Evolutionary conservation across 1,140 invertebrate species (phyloP), one percentile per base, ranked within the genome.

Genomic region (Brachionus plicatilis): DNA sequence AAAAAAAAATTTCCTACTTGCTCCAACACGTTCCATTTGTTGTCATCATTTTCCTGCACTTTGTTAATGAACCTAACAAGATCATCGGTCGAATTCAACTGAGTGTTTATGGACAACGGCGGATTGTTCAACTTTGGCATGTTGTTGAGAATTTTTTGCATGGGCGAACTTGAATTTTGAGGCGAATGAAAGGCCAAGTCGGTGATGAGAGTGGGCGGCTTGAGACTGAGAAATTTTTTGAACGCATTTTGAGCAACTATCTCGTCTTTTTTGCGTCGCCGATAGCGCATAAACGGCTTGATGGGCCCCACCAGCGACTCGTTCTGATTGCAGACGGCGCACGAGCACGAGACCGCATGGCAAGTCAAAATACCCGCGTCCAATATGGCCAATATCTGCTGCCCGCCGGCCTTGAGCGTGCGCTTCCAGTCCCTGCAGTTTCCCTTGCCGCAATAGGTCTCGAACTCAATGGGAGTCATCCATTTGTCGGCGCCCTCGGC

Each of bases 401-500:
- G 43, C 6, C 82, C 82, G n/a, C 82, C 82, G 29, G 47, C 43
- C 27, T 72, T 68, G 3, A 84, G n/a, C 12, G 60, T 84, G 33
- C 68, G 41, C 50, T 84, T 84, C 82, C 82, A 84, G 24, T 84
- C 82, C n/a, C 66, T 50, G 43, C 82, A 70, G 45, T 53, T 84
- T 11, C 45, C 82, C 45, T 72, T 68, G 24, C 82, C 82, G 27
- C 60, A 50, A 84, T 53, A 84, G n/a, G 43, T 72, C 37, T 84
- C 82, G 37, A 84, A 84, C 68, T 84, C 82, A 24, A 70, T 84
- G 1, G 82, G 82, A 7, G 82, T 84, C 82, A 84, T 84, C 66
- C 60, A 84, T 41, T 65, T 41, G 12, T 84, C 66, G 37, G 1
- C 11, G 14, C 14, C 43, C 8, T 45, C 41, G 5, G 33, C 65